Percentiles rank a stretch among this genome's conserved stretches.
phyloP scores from a whole-genome alignment of 2,113 vertebrate genomes.

The Hyaena hyaena region DNA sequence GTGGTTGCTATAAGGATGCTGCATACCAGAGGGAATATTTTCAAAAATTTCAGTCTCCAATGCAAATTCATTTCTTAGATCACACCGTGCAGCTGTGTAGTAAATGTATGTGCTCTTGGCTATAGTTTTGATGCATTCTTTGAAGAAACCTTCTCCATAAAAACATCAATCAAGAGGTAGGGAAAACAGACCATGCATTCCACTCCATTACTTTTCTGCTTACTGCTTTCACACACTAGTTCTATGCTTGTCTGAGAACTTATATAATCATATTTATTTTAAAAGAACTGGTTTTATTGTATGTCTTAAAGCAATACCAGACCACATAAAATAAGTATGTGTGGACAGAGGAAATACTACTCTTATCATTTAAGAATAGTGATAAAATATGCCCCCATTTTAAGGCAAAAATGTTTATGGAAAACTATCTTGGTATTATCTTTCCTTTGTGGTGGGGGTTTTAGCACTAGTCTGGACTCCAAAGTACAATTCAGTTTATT shows the following conservation, averaged over 20 bases:
- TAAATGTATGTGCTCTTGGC: constrained; percentile 65
- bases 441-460: background rate
- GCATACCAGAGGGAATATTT: constrained; percentile 54
- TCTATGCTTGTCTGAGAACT: constrained; percentile 72
- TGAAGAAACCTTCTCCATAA: constrained; percentile 73
- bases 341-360: background rate
- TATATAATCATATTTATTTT: constrained; percentile 74
- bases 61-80: constrained; percentile 77
- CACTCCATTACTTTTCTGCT: constrained; percentile 50
- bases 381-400: background rate
- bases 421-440: background rate
- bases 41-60: constrained; percentile 62
- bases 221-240: constrained; percentile 58
- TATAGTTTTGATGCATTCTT: constrained; percentile 73
- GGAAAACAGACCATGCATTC: constrained; percentile 67
- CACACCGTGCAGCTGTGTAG: constrained; percentile 66
- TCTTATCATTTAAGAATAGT: constrained; percentile 22
- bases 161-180: constrained; percentile 56
- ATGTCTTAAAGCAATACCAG: constrained; percentile 65
- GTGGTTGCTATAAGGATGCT: constrained; percentile 60
- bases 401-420: constrained; percentile 33
- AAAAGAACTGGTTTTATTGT: constrained; percentile 63
- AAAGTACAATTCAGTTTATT: constrained; percentile 41
- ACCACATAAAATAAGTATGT: constrained; percentile 58
- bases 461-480: background rate